These are phyloP conservation scores for Odontomachus brunneus DNA, from an alignment of 1,140 invertebrate species.

Conservation along the genomic window DNA sequence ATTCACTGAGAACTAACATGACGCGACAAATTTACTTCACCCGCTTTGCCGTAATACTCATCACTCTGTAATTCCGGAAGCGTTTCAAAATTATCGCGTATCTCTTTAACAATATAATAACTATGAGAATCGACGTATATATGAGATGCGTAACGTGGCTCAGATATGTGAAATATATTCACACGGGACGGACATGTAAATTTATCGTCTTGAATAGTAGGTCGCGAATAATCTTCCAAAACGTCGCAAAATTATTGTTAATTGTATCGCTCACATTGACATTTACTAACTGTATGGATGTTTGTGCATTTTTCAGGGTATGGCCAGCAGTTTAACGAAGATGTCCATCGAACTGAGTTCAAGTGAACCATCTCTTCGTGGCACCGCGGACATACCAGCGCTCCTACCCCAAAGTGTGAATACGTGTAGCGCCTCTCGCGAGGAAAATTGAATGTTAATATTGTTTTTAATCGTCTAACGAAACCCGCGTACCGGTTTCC, in stretches of 20 bases:
- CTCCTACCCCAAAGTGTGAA: conserved; percentile 71
- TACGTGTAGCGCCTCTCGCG: conserved; percentile 70
- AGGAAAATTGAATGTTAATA: conserved; percentile 76
- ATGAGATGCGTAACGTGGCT: too few relatives aligned
- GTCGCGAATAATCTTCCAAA: not conserved
- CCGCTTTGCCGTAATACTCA: conserved; percentile 43
- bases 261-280: too few relatives aligned
- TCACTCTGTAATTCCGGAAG: conserved; percentile 46
- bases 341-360: conserved; percentile 72
- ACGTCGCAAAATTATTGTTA: too few relatives aligned
- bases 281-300: conserved; percentile 7
- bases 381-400: conserved; percentile 58
- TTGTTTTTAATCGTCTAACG: conserved; percentile 66
- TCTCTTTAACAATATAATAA: conserved; percentile 55
- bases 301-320: conserved; percentile 85
- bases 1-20: conserved; percentile 45
- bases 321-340: conserved; percentile 88
- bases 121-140: conserved; percentile 2
- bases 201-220: not conserved
- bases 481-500: conserved; percentile 57
- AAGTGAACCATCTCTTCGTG: conserved; percentile 64
- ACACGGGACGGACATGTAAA: not conserved
- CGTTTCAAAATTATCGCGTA: conserved; percentile 47
- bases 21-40: conserved; percentile 52
- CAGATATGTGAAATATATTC: not conserved